Conservation (phyloP, 1,140 invertebrate species). For the Arion vulgaris region DNA sequence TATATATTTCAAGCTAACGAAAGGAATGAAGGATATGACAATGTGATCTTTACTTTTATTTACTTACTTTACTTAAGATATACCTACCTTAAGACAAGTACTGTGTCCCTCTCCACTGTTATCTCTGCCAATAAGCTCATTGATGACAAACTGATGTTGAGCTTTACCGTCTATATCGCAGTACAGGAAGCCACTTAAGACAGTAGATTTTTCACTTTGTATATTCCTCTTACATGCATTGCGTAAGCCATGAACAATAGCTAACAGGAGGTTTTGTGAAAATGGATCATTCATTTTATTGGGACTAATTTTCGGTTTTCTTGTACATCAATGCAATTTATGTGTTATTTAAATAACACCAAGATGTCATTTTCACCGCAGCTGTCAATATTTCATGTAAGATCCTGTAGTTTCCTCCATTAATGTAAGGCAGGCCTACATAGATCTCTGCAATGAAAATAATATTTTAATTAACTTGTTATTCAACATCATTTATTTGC, state of each 20-base stretch:
- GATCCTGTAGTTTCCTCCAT: neutral
- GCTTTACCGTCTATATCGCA: constrained; percentile 19
- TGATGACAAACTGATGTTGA: constrained; percentile 11
- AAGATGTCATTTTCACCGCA: neutral
- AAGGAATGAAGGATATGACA: no score
- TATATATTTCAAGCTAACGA: no score
- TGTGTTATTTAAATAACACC: neutral
- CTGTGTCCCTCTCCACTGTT: constrained; percentile 18
- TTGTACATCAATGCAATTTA: neutral
- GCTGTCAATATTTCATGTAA: neutral
- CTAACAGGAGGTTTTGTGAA: neutral
- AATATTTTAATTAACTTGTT: no score
- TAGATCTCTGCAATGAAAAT: neutral
- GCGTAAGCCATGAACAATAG: neutral
- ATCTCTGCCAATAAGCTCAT: neutral
- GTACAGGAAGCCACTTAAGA: constrained; percentile 5
- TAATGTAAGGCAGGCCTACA: neutral
- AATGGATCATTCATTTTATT: neutral
- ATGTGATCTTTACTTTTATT: no score
- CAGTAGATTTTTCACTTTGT: constrained; percentile 3
- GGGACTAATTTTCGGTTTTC: neutral
- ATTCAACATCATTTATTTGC: no score
- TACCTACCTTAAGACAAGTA: constrained; percentile 13
- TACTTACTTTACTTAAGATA: constrained; percentile 3
- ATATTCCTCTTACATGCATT: neutral